A percentile compares a stretch with the other conserved stretches of the same genome.
Evolutionary conservation across 2,113 vertebrate genomes (phyloP).

Genomic region (Ancistrus triradiatus): DNA sequence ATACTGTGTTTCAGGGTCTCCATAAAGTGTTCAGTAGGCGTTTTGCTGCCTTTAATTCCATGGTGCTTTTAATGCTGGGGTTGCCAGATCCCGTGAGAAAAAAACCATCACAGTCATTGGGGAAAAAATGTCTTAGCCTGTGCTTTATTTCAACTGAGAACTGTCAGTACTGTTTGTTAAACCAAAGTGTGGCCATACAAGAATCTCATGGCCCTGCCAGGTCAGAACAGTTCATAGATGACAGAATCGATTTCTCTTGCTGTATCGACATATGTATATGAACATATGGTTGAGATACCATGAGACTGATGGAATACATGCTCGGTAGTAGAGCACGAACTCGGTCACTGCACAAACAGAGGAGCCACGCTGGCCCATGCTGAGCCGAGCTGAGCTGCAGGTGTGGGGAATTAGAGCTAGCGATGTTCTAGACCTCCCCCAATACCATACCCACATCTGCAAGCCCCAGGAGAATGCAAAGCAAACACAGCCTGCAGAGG

Average conservation of each 20-base stretch:
- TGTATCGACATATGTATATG: background rate
- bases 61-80: no score
- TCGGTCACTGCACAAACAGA: slow-evolving; percentile 57
- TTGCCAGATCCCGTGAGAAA: no score
- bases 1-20: no score
- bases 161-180: no score
- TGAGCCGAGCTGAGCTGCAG: slow-evolving; percentile 48
- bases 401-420: slow-evolving; percentile 57
- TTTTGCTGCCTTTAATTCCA: no score
- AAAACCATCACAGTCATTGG: no score
- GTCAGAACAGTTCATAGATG: no score
- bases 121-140: no score
- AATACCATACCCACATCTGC: slow-evolving; percentile 55
- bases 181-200: no score
- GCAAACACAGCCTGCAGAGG: slow-evolving; percentile 25
- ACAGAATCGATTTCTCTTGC: background rate
- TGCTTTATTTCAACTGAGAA: no score
- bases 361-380: slow-evolving; percentile 38
- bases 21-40: no score
- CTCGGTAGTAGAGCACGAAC: slow-evolving; percentile 52
- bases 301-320: slow-evolving; percentile 32
- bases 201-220: no score
- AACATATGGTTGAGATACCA: slow-evolving; percentile 4
- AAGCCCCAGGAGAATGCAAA: slow-evolving; percentile 22
- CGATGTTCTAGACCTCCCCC: slow-evolving; percentile 39